phyloP scores from a whole-genome alignment of 2,113 vertebrate genomes.

The Microcebus murinus region DNA sequence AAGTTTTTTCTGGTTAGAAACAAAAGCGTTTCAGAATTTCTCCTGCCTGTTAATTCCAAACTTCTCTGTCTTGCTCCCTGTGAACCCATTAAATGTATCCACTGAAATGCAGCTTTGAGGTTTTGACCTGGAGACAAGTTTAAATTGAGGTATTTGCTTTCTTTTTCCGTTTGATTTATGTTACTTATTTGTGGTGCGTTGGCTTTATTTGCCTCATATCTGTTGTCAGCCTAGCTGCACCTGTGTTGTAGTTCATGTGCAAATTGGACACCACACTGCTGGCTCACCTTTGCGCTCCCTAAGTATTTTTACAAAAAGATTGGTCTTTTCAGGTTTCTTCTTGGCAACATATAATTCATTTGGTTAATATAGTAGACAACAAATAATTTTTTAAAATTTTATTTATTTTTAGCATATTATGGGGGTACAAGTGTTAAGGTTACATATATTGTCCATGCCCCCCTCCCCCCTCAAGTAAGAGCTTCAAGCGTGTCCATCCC shows the following conservation, averaged over 20 bases:
- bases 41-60: background rate
- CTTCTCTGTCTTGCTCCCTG: background rate
- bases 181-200: background rate
- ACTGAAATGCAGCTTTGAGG: background rate
- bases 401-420: too few species aligned
- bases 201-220: background rate
- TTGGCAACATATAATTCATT: background rate
- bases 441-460: too few species aligned
- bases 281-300: background rate
- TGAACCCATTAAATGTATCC: background rate
- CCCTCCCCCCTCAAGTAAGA: too few species aligned
- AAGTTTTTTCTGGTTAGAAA: background rate
- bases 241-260: background rate
- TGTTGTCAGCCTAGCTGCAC: background rate
- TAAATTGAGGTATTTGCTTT: background rate
- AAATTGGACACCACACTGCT: background rate
- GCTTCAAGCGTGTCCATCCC: too few species aligned
- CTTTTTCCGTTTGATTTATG: background rate
- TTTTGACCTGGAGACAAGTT: background rate
- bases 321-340: background rate
- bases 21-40: background rate
- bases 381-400: too few species aligned
- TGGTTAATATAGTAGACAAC: background rate
- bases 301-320: background rate
- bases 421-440: too few species aligned